A percentile compares a stretch with the other conserved stretches of the same genome.
These are phyloP conservation scores for Lasioglossum morio DNA, from an alignment of 2,888 invertebrate species.

Conservation along the genomic window DNA sequence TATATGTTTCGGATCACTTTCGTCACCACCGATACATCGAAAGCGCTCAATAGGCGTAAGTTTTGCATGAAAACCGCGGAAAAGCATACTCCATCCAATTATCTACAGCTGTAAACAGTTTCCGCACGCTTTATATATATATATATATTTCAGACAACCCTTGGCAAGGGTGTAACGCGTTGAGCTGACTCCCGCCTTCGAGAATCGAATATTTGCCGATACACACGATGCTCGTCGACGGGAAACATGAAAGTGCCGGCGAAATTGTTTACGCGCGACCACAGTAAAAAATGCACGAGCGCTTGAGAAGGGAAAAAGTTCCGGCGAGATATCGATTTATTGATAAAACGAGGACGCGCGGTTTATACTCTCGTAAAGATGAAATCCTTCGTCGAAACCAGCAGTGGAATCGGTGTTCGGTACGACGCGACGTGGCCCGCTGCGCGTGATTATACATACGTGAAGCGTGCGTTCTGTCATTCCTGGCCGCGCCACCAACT, in stretches of 20 bases:
- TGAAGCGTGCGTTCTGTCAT: slow-evolving; percentile 20
- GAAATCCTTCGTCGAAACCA: slow-evolving; percentile 39
- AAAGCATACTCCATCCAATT: not conserved
- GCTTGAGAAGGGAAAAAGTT: not conserved
- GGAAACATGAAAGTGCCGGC: slow-evolving; percentile 46
- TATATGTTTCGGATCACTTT: no score
- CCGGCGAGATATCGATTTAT: slow-evolving; percentile 54
- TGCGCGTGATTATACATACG: slow-evolving; percentile 41
- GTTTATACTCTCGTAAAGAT: slow-evolving; percentile 51
- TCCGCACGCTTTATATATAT: not conserved
- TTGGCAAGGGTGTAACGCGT: not conserved
- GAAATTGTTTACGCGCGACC: slow-evolving; percentile 58
- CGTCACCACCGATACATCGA: not conserved
- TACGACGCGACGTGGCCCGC: not conserved
- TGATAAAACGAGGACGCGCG: slow-evolving; percentile 45
- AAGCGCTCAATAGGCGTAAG: not conserved
- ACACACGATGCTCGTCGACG: slow-evolving; percentile 25
- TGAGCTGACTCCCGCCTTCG: slow-evolving; percentile 17
- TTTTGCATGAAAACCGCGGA: not conserved
- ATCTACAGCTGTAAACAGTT: not conserved
- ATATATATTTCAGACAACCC: not conserved
- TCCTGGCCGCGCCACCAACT: slow-evolving; percentile 26
- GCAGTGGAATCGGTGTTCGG: slow-evolving; percentile 32
- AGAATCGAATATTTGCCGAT: slow-evolving; percentile 47
- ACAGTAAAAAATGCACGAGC: slow-evolving; percentile 33